A percentile compares a stretch with the other conserved stretches of the same genome.
phyloP scores from a whole-genome alignment of 2,113 vertebrate species.

The Nesoenas mayeri region DNA sequence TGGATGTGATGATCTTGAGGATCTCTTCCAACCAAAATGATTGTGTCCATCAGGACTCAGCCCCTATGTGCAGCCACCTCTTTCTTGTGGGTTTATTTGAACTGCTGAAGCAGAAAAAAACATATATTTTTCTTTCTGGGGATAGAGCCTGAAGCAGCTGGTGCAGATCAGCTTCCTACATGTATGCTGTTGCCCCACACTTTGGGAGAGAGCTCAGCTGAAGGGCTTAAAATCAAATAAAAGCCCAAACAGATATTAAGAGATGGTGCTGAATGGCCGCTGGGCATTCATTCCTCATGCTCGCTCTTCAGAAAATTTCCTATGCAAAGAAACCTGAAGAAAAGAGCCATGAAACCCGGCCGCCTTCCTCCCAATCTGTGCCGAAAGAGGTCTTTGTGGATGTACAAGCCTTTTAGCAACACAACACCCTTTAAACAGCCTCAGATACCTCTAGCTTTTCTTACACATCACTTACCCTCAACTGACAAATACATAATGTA shows the following conservation, averaged over 20 bases:
- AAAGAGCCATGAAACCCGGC: not conserved
- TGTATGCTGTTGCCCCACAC: fast-evolving
- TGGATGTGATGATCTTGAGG: too few relatives aligned
- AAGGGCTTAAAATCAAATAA: not conserved
- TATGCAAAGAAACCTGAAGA: not conserved
- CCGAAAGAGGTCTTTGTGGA: too few relatives aligned
- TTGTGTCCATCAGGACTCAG: not conserved
- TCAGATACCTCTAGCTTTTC: not conserved
- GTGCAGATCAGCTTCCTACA: not conserved
- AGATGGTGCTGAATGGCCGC: fast-evolving
- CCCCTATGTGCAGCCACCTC: not conserved
- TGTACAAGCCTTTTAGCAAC: not conserved
- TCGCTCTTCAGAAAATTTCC: not conserved
- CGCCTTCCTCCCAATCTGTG: not conserved
- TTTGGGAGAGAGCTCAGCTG: not conserved
- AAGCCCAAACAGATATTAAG: not conserved
- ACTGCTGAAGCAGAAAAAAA: not conserved
- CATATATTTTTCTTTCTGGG: not conserved
- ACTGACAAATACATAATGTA: not conserved
- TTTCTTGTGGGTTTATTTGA: not conserved
- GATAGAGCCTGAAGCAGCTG: not conserved
- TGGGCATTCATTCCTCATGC: not conserved
- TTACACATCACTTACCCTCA: not conserved
- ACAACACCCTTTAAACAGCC: not conserved
- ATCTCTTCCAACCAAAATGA: too few relatives aligned